Evolutionary conservation across 2,888 invertebrate genomes (phyloP).

Genomic region (Luperina testacea): DNA sequence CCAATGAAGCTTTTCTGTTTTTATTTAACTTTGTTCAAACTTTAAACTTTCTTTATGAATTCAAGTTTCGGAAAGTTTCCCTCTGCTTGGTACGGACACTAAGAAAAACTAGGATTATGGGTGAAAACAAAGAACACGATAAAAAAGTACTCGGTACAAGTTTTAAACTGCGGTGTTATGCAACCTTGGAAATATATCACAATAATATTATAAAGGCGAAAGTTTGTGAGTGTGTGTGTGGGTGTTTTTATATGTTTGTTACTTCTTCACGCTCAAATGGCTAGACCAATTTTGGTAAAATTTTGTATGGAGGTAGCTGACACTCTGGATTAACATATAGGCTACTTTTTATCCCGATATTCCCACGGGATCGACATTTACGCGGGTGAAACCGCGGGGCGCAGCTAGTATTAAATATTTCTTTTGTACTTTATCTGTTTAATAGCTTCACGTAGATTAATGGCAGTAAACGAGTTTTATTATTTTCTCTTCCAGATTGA

Average conservation of each 20-base stretch:
- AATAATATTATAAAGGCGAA: too few relatives aligned
- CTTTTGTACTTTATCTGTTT: slow-evolving; percentile 25
- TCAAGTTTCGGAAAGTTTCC: slow-evolving; percentile 69
- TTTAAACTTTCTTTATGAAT: slow-evolving; percentile 71
- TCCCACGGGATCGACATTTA: too few relatives aligned
- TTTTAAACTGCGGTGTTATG: slow-evolving; percentile 54
- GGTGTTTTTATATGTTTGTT: too few relatives aligned
- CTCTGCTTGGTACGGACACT: slow-evolving; percentile 64
- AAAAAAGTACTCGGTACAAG: slow-evolving; percentile 55
- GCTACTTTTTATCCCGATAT: too few relatives aligned
- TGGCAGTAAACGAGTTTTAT: slow-evolving; percentile 10
- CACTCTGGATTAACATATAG: too few relatives aligned
- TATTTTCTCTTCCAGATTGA: slow-evolving; percentile 16
- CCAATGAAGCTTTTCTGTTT: slow-evolving; percentile 65
- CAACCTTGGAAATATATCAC: slow-evolving; percentile 43
- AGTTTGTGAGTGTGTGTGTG: too few relatives aligned
- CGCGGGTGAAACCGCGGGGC: too few relatives aligned
- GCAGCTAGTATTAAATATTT: slow-evolving; percentile 25
- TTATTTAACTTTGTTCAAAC: slow-evolving; percentile 70
- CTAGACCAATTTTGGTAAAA: too few relatives aligned
- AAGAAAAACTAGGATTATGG: slow-evolving; percentile 67
- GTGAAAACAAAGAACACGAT: slow-evolving; percentile 60
- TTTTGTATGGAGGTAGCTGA: too few relatives aligned
- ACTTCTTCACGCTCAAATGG: too few relatives aligned
- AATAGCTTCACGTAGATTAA: slow-evolving; percentile 19